A percentile compares a stretch with the other conserved stretches of the same genome.
Evolutionary conservation across 2,888 invertebrate genomes (phyloP).

Genomic region (Dolichomitus sp.): DNA sequence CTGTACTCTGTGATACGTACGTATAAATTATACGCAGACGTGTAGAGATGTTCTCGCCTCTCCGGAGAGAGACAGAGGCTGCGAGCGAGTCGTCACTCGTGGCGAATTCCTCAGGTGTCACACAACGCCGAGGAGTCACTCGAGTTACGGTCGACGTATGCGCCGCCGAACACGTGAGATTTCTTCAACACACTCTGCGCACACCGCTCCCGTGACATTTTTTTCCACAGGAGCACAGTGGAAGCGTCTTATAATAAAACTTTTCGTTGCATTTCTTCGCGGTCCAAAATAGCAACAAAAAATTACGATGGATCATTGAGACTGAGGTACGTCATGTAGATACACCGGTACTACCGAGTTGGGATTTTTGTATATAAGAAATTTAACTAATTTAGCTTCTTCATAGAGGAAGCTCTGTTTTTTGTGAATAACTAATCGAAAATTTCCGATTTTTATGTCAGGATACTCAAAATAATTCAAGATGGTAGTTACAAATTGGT

Average conservation of each 20-base stretch:
- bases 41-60: slow-evolving; percentile 55
- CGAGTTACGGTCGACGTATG: slow-evolving; percentile 48
- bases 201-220: slow-evolving; percentile 9
- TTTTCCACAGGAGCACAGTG: not conserved
- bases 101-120: slow-evolving; percentile 65
- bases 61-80: slow-evolving; percentile 29
- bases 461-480: no score
- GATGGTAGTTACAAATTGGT: no score
- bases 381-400: not conserved
- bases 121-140: slow-evolving; percentile 55
- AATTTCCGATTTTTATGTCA: no score
- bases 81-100: slow-evolving; percentile 44
- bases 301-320: slow-evolving; percentile 22
- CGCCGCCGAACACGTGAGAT: slow-evolving; percentile 31
- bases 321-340: not conserved
- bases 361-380: no score
- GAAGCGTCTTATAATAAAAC: slow-evolving; percentile 9
- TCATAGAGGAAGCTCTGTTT: not conserved
- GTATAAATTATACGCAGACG: slow-evolving; percentile 50
- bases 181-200: slow-evolving; percentile 15
- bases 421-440: no score
- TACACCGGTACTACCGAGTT: not conserved
- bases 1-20: slow-evolving; percentile 4
- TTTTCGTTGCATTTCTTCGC: slow-evolving; percentile 37
- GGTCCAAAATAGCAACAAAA: slow-evolving; percentile 58